These are phyloP conservation scores for Rhineura floridana DNA, from an alignment of 2,113 vertebrate genomes.

Conservation along the genomic window DNA sequence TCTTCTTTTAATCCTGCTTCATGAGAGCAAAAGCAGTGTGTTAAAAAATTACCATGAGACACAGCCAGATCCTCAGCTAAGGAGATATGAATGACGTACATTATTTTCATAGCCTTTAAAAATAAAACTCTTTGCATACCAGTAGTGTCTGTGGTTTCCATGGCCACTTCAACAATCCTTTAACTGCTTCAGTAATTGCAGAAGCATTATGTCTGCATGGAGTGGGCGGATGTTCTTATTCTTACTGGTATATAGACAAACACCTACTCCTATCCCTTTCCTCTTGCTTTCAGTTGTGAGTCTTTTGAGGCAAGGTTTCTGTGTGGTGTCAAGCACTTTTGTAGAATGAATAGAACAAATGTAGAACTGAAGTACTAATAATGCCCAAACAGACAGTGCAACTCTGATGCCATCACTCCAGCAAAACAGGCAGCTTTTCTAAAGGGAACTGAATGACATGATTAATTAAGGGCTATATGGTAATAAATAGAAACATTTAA, in stretches of 20 bases:
- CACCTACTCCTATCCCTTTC: not conserved
- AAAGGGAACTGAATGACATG: not conserved
- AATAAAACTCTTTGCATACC: not conserved
- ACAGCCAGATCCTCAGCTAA: not conserved
- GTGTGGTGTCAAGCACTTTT: not conserved
- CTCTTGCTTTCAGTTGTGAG: not conserved
- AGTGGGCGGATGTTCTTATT: not conserved
- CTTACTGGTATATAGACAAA: not conserved
- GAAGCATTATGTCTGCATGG: not conserved
- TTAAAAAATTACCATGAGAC: not conserved
- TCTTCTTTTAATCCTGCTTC: not conserved
- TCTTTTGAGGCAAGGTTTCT: not conserved
- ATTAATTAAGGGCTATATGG: constrained; percentile 5
- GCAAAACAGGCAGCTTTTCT: not conserved
- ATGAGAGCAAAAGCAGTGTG: not conserved
- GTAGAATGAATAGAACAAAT: constrained; percentile 1
- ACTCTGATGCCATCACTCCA: not conserved
- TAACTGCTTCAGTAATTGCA: not conserved
- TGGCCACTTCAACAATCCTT: not conserved
- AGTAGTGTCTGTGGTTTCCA: not conserved
- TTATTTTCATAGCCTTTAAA: not conserved
- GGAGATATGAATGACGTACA: not conserved
- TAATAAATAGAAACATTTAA: not conserved
- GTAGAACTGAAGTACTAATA: constrained; percentile 3
- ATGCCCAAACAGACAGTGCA: not conserved